Evolutionary conservation across 2,113 vertebrate genomes (phyloP), one percentile per base, ranked within the genome.

Genomic region (Cryptotis parvus): DNA sequence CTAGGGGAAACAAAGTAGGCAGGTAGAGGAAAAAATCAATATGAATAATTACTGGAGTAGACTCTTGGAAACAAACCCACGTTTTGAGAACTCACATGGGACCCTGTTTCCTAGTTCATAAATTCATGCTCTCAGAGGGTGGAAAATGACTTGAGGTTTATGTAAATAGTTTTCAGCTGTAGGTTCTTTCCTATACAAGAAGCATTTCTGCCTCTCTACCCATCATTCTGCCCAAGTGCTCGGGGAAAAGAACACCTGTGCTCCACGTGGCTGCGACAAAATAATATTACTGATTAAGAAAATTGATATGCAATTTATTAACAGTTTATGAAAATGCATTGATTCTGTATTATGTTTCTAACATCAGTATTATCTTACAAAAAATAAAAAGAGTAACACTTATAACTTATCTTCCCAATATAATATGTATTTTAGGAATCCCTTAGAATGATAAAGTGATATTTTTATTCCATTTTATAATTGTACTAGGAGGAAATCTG

Each of bases 371-470:
- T 76, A 66, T 29, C n/a, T 84, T 80, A 41, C 35, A 9, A 83
- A 49, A 35, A 84, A 77, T 85, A 89, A 27, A 68, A 87, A 88
- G 20, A 49, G 2, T 37, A 73, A 33, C 26, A 83, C 83, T 79
- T 73, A 11, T 37, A 93, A 87, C 20, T 81, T 41, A 77, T 37
- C 55, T 92, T 45, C 31, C 39, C 78, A 35, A 22, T 39, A 26
- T 31, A 3, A 80, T 29, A 33, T 74, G 41, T 39, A 16, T 76
- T 87, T 86, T 83, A 33, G 70, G 35, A 68, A 73, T 45, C 1
- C 55, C 41, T 74, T 81, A 27, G 3, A 58, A 4, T 41, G 26
- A 70, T 14, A 72, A 80, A 74, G 35, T 79, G 12, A 63, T 45
- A 58, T 35, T 35, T 75, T 76, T 49, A 70, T 65, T 5, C 27